Conservation (phyloP, 2,797 vertebrate genomes). For the Anabas testudineus region DNA sequence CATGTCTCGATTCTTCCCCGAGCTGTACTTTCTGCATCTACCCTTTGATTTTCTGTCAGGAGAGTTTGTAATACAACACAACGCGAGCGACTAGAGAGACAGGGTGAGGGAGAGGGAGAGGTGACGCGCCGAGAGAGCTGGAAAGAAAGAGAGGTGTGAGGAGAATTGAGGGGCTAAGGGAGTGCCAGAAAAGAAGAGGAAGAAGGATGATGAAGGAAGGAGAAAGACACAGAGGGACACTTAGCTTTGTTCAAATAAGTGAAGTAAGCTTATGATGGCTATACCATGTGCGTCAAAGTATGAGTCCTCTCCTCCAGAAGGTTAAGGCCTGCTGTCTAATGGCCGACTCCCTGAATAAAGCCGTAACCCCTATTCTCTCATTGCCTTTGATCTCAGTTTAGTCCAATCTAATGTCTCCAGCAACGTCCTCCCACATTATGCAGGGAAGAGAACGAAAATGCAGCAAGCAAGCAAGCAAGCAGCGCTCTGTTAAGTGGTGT, state of each 20-base stretch:
- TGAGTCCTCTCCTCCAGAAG: background rate
- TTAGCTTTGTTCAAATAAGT: background rate
- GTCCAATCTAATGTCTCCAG: constrained; percentile 26
- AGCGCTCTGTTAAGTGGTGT: constrained; percentile 59
- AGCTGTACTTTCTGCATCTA: constrained; percentile 45
- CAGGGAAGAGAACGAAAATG: constrained; percentile 19
- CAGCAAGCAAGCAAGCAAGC: constrained; percentile 64
- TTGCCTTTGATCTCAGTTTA: constrained; percentile 53
- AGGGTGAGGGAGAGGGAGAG: background rate
- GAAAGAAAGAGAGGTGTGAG: background rate
- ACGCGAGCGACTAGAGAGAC: constrained; percentile 12
- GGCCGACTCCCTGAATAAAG: constrained; percentile 28
- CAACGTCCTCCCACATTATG: constrained; percentile 36
- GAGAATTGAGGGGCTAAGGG: background rate
- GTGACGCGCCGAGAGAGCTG: background rate
- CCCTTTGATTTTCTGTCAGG: constrained; percentile 66
- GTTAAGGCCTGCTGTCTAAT: constrained; percentile 36
- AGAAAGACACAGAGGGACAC: background rate
- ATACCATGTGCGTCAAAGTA: constrained; percentile 7
- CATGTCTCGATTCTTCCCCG: constrained; percentile 27
- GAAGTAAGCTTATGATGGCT: background rate
- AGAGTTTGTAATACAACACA: constrained; percentile 58
- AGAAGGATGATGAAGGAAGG: background rate
- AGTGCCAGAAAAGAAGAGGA: background rate
- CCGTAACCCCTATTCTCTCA: constrained; percentile 41